Conservation (phyloP, 2,888 invertebrate species). For the Axea sp. region DNA sequence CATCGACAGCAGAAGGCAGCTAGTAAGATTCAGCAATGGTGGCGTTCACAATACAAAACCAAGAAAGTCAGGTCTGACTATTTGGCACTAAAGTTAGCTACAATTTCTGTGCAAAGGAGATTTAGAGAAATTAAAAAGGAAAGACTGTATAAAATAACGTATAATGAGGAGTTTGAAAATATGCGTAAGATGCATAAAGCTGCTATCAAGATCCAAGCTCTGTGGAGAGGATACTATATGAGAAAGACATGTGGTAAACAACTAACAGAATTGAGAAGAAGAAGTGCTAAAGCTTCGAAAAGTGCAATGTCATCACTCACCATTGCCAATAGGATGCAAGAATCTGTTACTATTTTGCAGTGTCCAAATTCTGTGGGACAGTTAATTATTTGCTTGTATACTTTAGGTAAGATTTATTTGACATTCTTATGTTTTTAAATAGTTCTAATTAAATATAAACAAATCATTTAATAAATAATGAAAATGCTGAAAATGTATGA, state of each 20-base stretch:
- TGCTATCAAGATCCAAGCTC: conserved; percentile 84
- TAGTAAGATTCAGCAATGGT: conserved; percentile 81
- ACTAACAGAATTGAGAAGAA: conserved; percentile 71
- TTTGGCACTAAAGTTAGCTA: conserved; percentile 54
- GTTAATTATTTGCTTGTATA: conserved; percentile 77
- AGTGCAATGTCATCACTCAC: conserved; percentile 74
- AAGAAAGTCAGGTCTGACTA: conserved; percentile 70
- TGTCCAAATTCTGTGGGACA: conserved; percentile 73
- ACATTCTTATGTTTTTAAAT: conserved; percentile 1
- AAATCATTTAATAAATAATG: too few species aligned
- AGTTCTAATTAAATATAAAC: background rate
- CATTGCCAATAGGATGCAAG: conserved; percentile 72
- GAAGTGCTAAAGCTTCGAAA: conserved; percentile 69
- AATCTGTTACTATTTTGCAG: conserved; percentile 73
- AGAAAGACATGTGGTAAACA: conserved; percentile 68
- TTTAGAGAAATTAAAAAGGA: conserved; percentile 18
- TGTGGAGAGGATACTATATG: conserved; percentile 78
- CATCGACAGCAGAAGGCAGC: conserved; percentile 66
- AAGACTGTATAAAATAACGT: background rate
- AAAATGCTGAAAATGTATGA: too few species aligned
- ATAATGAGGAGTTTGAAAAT: background rate
- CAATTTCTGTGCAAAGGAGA: conserved; percentile 67
- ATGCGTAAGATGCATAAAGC: conserved; percentile 78
- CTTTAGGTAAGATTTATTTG: conserved; percentile 75
- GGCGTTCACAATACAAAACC: conserved; percentile 71